These are phyloP conservation scores for Drosophila hawaiiensis DNA, from an alignment of 2,888 invertebrate genomes.

Conservation along the genomic window DNA sequence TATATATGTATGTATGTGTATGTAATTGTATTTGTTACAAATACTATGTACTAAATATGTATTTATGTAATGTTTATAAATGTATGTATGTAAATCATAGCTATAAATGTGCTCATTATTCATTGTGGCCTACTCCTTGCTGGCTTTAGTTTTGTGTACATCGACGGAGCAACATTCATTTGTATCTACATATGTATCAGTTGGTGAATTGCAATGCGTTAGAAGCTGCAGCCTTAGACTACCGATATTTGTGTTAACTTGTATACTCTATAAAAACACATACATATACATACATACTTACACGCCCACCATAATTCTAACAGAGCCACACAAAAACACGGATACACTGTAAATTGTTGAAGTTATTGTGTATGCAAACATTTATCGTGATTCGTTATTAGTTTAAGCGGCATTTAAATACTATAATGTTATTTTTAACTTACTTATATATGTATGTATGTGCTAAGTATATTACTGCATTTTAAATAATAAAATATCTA, in stretches of 20 bases:
- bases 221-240: constrained; percentile 33
- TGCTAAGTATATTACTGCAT: constrained; percentile 63
- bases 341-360: constrained; percentile 54
- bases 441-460: constrained; percentile 57
- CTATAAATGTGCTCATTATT: constrained; percentile 48
- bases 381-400: constrained; percentile 51
- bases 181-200: constrained; percentile 25
- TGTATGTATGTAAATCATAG: constrained; percentile 49
- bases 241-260: constrained; percentile 26
- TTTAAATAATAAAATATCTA: constrained; percentile 4
- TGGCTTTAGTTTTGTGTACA: constrained; percentile 49
- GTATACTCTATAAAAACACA: neutral
- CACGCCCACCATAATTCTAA: too few species aligned
- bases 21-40: constrained; percentile 15
- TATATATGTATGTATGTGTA: constrained; percentile 18
- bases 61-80: constrained; percentile 49
- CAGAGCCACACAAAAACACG: constrained; percentile 18
- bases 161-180: constrained; percentile 21
- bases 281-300: neutral
- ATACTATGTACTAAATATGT: constrained; percentile 34
- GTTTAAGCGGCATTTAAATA: constrained; percentile 49
- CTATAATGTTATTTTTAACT: constrained; percentile 51
- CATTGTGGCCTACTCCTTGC: constrained; percentile 38
- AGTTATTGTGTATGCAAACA: constrained; percentile 59
- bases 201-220: constrained; percentile 38